Percentiles rank a stretch among this genome's conserved stretches.
phyloP scores from a whole-genome alignment of 1,140 invertebrate genomes.

The Dendrolimus kikuchii region DNA sequence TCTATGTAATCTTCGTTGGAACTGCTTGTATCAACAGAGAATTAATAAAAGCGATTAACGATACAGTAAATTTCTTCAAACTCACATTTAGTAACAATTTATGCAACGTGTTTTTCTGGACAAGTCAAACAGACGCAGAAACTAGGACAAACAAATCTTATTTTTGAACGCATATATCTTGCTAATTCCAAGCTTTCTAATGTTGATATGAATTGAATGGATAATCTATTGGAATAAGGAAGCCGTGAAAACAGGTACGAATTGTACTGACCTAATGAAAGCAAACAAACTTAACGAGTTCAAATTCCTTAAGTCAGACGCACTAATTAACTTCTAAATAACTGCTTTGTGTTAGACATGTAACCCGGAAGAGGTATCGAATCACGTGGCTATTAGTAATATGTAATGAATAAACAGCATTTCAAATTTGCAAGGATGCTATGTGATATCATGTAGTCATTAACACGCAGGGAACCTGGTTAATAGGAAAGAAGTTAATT shows the following conservation, averaged over 20 bases:
- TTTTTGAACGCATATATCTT: constrained; percentile 7
- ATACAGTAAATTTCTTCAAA: constrained; percentile 16
- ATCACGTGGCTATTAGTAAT: constrained; percentile 13
- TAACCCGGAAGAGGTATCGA: constrained; percentile 6
- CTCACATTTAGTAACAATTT: constrained; percentile 13
- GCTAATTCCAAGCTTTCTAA: constrained; percentile 1
- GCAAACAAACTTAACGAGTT: constrained; percentile 9
- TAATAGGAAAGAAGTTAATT: too few relatives aligned
- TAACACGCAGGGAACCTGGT: neutral
- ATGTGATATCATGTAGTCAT: neutral
- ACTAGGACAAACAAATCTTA: constrained; percentile 11
- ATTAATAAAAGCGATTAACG: constrained; percentile 19
- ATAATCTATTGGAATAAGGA: neutral
- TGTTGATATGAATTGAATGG: neutral
- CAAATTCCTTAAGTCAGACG: constrained; percentile 18
- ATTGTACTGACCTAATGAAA: constrained; percentile 7
- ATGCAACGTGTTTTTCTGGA: constrained; percentile 11
- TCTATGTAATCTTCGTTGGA: neutral
- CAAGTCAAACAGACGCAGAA: constrained; percentile 7
- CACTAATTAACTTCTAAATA: constrained; percentile 34
- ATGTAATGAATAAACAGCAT: neutral
- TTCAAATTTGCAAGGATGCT: constrained; percentile 1
- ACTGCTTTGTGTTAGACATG: constrained; percentile 16
- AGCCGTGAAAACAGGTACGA: constrained; percentile 13
- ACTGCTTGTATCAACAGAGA: constrained; percentile 7